Percentiles rank a stretch among this genome's conserved stretches.
Conservation (phyloP, 2,888 invertebrate species). For the Petrolisthes manimaculis region DNA sequence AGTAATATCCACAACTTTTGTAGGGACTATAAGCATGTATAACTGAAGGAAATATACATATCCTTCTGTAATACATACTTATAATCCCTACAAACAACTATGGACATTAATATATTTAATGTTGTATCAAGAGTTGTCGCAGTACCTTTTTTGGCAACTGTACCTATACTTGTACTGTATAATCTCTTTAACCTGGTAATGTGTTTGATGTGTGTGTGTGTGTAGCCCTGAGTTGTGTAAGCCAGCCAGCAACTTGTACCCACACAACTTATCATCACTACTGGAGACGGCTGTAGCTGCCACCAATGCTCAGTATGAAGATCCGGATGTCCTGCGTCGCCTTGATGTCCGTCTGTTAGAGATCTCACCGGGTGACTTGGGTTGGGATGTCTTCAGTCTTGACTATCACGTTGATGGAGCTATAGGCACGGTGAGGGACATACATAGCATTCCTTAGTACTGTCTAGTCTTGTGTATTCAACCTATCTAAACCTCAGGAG, state of each 20-base stretch:
- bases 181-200: background rate
- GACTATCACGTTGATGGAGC: conserved; percentile 91
- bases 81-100: too few species aligned
- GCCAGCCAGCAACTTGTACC: conserved; percentile 86
- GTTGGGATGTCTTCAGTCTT: conserved; percentile 91
- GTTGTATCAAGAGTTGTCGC: too few species aligned
- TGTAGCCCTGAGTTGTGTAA: conserved; percentile 74
- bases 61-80: too few species aligned
- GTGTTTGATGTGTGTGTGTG: background rate
- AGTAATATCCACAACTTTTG: too few species aligned
- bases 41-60: too few species aligned
- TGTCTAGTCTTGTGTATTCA: background rate
- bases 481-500: background rate
- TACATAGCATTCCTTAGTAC: background rate
- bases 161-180: background rate
- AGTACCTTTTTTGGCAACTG: too few species aligned
- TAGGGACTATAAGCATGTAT: too few species aligned
- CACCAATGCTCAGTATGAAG: conserved; percentile 94
- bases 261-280: conserved; percentile 88
- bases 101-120: too few species aligned
- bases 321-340: conserved; percentile 87
- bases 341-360: conserved; percentile 84
- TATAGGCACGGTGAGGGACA: conserved; percentile 80
- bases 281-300: conserved; percentile 88
- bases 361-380: conserved; percentile 79